These are phyloP conservation scores for Pholis gunnellus DNA, from an alignment of 2,113 vertebrate genomes.

Conservation along the genomic window DNA sequence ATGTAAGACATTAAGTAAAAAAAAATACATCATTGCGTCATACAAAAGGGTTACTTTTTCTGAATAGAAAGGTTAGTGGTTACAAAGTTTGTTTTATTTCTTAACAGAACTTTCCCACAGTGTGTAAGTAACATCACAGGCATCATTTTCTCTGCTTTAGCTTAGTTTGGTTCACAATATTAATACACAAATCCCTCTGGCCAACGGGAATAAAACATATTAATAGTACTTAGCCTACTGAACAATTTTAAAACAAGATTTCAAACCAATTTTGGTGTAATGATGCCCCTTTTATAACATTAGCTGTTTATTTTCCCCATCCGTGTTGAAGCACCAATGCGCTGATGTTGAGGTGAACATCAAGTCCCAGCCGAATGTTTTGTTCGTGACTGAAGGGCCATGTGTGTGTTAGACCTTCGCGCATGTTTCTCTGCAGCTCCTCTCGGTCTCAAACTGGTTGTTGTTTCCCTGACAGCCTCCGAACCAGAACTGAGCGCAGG, in stretches of 20 bases:
- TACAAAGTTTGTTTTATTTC: conserved; percentile 18
- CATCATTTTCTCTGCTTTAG: conserved; percentile 3
- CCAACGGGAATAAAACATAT: conserved; percentile 23
- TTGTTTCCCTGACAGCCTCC: conserved; percentile 87
- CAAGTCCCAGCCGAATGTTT: conserved; percentile 11
- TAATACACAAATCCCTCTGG: conserved; percentile 7
- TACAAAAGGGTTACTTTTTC: conserved; percentile 39
- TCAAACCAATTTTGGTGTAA: background rate
- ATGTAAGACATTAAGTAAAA: conserved; percentile 11
- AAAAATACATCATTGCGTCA: conserved; percentile 44
- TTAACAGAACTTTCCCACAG: conserved; percentile 31
- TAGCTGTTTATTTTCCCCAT: background rate
- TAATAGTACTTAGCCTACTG: background rate
- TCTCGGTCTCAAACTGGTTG: conserved; percentile 88
- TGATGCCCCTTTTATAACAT: background rate
- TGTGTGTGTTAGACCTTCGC: conserved; percentile 44
- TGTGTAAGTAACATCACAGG: conserved; percentile 31
- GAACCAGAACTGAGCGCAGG: conserved; percentile 93
- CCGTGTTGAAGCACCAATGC: background rate
- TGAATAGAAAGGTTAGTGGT: conserved; percentile 48
- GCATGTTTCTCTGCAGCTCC: conserved; percentile 85
- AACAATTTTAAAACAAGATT: conserved; percentile 7
- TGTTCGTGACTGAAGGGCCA: background rate
- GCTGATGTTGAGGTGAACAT: conserved; percentile 17
- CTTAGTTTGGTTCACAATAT: conserved; percentile 13